Percentiles rank a stretch among this genome's conserved stretches.
These are phyloP conservation scores for Sapajus apella DNA, from an alignment of 2,113 vertebrate species.

Conservation along the genomic window DNA sequence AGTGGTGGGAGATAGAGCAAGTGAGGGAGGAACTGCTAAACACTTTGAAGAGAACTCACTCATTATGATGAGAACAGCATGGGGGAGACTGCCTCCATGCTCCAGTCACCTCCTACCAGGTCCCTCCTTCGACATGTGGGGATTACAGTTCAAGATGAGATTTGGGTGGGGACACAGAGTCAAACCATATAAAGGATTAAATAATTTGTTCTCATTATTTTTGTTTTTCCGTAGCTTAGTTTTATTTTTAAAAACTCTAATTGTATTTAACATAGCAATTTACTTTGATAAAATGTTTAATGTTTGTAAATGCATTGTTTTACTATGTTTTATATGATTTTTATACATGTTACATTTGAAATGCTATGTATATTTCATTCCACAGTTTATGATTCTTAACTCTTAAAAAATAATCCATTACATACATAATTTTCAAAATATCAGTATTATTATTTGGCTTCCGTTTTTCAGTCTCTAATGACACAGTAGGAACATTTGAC, in stretches of 20 bases:
- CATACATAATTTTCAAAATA: conserved; percentile 32
- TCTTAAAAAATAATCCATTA: background rate
- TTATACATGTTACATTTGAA: conserved; percentile 23
- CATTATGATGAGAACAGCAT: too few relatives aligned
- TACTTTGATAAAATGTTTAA: conserved; percentile 29
- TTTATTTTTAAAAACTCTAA: background rate
- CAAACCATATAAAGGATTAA: background rate
- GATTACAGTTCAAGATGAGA: too few relatives aligned
- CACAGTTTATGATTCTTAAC: conserved; percentile 10
- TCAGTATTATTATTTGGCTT: conserved; percentile 5
- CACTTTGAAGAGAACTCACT: too few relatives aligned
- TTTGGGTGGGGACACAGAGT: too few relatives aligned
- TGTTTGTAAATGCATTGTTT: conserved; percentile 13
- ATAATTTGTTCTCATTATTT: conserved; percentile 20
- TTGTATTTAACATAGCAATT: conserved; percentile 23
- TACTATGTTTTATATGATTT: background rate
- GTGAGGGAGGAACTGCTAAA: too few relatives aligned
- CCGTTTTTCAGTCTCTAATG: conserved; percentile 7
- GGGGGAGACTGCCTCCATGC: too few relatives aligned
- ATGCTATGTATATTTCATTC: conserved; percentile 22
- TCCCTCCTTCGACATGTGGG: too few relatives aligned
- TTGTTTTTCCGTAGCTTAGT: conserved; percentile 12
- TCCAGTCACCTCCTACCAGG: too few relatives aligned
- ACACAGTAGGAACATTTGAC: background rate
- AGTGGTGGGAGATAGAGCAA: too few relatives aligned